phyloP scores from a whole-genome alignment of 2,888 invertebrate genomes.

The Cristatella mucedo region DNA sequence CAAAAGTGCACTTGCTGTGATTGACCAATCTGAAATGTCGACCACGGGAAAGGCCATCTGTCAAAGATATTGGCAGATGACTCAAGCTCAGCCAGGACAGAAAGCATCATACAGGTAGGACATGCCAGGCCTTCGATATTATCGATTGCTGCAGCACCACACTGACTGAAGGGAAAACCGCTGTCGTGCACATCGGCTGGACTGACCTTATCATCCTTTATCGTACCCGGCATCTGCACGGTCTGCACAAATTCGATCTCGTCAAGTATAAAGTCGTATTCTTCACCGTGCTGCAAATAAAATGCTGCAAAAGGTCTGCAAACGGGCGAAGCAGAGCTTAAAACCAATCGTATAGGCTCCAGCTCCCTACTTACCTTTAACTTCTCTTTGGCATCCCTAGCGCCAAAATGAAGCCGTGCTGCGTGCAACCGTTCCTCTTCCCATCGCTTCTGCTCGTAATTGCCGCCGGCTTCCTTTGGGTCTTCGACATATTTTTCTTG shows the following conservation, averaged over 20 bases:
- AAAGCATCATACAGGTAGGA: no score
- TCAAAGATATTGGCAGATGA: no score
- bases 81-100: no score
- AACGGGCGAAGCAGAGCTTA: no score
- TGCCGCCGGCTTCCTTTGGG: conserved; percentile 54
- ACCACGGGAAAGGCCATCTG: no score
- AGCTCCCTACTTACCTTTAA: conserved; percentile 20
- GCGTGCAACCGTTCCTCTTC: conserved; percentile 89
- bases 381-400: conserved; percentile 54
- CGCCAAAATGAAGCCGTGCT: conserved; percentile 79
- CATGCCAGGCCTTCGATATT: no score
- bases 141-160: no score
- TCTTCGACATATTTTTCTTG: conserved; percentile 43
- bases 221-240: conserved; percentile 41
- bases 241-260: conserved; percentile 90
- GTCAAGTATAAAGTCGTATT: conserved; percentile 81
- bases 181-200: no score
- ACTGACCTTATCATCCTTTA: conserved; percentile 23
- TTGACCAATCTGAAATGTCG: no score
- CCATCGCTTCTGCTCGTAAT: conserved; percentile 65
- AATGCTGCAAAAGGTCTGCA: no score
- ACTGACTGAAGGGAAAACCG: no score
- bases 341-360: background rate
- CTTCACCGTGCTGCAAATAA: conserved; percentile 41
- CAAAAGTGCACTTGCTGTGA: no score